Evolutionary conservation across 2,888 invertebrate genomes (phyloP).

Genomic region (Bhutanitis thaidina): DNA sequence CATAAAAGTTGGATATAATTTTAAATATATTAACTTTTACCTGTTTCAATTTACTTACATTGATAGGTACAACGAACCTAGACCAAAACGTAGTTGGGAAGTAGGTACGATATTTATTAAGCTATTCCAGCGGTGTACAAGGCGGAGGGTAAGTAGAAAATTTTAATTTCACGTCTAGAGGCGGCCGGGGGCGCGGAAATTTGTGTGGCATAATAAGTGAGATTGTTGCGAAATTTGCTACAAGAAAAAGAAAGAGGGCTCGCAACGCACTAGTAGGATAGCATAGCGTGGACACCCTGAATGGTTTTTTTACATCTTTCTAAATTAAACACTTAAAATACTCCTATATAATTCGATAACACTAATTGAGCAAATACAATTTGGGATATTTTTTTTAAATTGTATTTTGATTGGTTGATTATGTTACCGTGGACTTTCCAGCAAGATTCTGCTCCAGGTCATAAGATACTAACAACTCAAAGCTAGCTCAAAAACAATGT

Average conservation of each 20-base stretch:
- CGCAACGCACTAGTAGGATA: constrained; percentile 40
- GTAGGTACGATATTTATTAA: constrained; percentile 73
- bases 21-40: no score
- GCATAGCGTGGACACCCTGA: constrained; percentile 40
- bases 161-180: constrained; percentile 78
- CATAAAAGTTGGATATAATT: no score
- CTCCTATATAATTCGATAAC: no score
- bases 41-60: not conserved
- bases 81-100: constrained; percentile 19
- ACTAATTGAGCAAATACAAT: no score
- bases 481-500: no score
- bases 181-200: constrained; percentile 72
- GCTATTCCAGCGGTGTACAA: constrained; percentile 63
- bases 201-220: constrained; percentile 81
- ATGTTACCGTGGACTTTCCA: no score
- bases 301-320: no score
- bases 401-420: no score
- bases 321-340: no score
- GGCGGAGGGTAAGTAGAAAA: constrained; percentile 72
- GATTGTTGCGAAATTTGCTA: constrained; percentile 80
- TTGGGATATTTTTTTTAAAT: no score
- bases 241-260: constrained; percentile 80
- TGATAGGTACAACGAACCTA: constrained; percentile 17
- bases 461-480: no score
- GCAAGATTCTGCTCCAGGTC: no score